Base-by-base conservation (phyloP, 2,888 invertebrate genomes). In the Himalopsyche japonica region DNA sequence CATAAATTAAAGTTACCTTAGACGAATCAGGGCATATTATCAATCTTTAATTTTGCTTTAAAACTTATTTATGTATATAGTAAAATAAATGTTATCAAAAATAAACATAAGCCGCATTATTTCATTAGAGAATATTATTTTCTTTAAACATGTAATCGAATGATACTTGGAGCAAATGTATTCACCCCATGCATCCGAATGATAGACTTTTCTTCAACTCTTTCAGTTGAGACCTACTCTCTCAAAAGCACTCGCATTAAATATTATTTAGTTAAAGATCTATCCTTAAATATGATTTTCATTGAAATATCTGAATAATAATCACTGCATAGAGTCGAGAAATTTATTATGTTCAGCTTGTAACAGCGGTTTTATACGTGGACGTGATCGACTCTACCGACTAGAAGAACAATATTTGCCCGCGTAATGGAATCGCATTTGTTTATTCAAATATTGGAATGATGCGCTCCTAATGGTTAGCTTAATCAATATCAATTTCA, bases 381-480 rank as follows among this genome's bases (percentile, higher is more conserved):
- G 57, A 24, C 57, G 57, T 57, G 57, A 57, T 57, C 24, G 57
- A 57, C 57, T 57, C 57, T 24, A 57, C 37, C 24, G 37, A 24
- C 24, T 37, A 37, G 34, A 43, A 24, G 30, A 34, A 76, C 82
- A 80, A 76, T 85, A 81, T 85, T 85, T 83, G 81, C 85, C 43
- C 47, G 5, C 20, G 79, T 83, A 85, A 85, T 83, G 85, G 85
- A 83, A 83, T 83, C 47, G 30, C 76, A 83, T 79, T 79, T 85
- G 83, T 81, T 85, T 85, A 85, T 81, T 81, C 85, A 85, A 83
- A 85, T 83, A 83, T 79, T 32, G 57, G 37, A 81, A 47, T 81
- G 30, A n/a, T 32, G 27, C 49, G 20, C 79, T 48, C 48, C 82
- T 49, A 76, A 81, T 70, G 43, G 81, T 15, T 32, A 57, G 20